phyloP scores from a whole-genome alignment of 2,797 vertebrate genomes.

The Schizothorax lantsangensis region DNA sequence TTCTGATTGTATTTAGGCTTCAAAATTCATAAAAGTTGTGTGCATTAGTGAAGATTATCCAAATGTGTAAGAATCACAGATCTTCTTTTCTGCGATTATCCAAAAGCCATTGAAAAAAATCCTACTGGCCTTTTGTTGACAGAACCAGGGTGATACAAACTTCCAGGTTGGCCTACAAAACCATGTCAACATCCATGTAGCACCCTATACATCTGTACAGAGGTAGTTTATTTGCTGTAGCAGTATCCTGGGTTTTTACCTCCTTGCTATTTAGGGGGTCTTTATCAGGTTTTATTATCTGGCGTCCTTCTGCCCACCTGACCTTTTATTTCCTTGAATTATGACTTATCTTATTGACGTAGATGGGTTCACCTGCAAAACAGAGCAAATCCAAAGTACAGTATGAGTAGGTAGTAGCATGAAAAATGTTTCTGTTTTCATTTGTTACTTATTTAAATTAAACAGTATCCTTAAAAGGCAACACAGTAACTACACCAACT shows the following conservation, averaged over 20 bases:
- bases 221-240: background rate
- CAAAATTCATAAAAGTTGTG: background rate
- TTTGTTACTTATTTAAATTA: background rate
- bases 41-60: background rate
- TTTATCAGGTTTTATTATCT: background rate
- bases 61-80: background rate
- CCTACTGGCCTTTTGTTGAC: background rate
- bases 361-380: slow-evolving; percentile 51
- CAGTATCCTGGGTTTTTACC: background rate
- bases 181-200: background rate
- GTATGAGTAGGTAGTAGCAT: background rate
- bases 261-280: background rate
- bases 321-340: slow-evolving; percentile 13
- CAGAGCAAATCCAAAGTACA: background rate
- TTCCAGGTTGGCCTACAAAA: background rate
- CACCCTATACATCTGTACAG: too few species aligned
- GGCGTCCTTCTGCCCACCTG: background rate
- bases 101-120: background rate
- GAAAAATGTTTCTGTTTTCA: background rate
- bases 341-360: background rate
- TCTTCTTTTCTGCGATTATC: background rate
- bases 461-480: background rate
- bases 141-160: background rate
- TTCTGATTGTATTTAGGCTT: too few species aligned
- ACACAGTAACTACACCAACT: background rate